Evolutionary conservation across 2,797 vertebrate genomes (phyloP), one percentile per base, ranked within the genome.

Genomic region (Thaleichthys pacificus): DNA sequence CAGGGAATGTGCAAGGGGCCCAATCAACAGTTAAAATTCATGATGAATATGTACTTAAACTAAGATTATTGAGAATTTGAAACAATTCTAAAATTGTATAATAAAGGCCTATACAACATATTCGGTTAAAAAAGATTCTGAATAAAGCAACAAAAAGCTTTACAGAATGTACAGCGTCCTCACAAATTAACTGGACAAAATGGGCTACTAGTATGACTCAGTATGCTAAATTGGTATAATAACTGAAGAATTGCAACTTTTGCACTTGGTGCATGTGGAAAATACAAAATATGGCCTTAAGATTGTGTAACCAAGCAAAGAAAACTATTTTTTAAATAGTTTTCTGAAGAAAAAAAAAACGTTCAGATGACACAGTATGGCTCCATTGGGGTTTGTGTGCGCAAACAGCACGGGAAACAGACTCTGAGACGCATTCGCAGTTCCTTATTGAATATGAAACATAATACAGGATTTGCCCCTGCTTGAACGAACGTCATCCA

Each of bases 401-500:
- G 92, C 89, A 94, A 92, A 89, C 96, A 96, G 91, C 95, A 96
- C 1, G 94, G 93, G 61, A 98, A 93, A 80, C 93, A 94, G 80
- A 96, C 94, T 91, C 95, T 84, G 88, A 98, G 94, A 77, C 94
- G 93, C 88, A 95, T 85, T 85, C 97, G 90, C 63, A 99, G 92
- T 90, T 99, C 97, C 90, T 95, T 94, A 90, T 99, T 99, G 91
- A 97, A 97, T 86, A 97, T 89, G 85, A 97, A 96, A 89, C 96
- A 97, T 86, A 99, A 93, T 77, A 99, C 94, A 1, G 97, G 97
- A 89, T 97, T 99, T 73, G 95, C 94, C 32, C 95, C 96, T 0
- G 97, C 96, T 89, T 99, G 97, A 32, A 94, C 95, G 81, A 98
- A 98, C 8, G 96, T 98, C 89, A 99, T 93, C 97, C 97, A 98